phyloP scores from a whole-genome alignment of 2,888 invertebrate genomes.

The Orthonevra nobilis region DNA sequence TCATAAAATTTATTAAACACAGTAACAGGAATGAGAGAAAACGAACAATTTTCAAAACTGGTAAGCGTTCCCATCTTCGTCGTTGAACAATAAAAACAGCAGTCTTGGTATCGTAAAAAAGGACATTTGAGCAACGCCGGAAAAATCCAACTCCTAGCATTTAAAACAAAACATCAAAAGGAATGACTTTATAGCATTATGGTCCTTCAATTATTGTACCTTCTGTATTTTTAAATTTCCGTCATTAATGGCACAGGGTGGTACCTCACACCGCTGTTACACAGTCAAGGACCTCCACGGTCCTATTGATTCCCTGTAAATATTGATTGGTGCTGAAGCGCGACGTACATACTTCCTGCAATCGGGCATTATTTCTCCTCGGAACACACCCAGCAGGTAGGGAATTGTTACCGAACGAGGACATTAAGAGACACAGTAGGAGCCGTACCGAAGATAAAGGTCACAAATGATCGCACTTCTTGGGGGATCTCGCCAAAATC shows the following conservation, averaged over 20 bases:
- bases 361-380: constrained; percentile 76
- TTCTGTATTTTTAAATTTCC: constrained; percentile 80
- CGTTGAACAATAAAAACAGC: constrained; percentile 63
- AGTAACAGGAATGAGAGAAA: constrained; percentile 15
- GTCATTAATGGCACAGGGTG: constrained; percentile 79
- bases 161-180: constrained; percentile 60
- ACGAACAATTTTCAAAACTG: too few species aligned
- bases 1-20: constrained; percentile 70
- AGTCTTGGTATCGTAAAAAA: constrained; percentile 64
- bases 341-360: constrained; percentile 74
- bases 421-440: constrained; percentile 79
- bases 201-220: constrained; percentile 80
- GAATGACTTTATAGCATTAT: constrained; percentile 74
- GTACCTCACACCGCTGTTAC: constrained; percentile 25
- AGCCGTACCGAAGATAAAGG: constrained; percentile 77
- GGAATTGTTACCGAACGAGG: constrained; percentile 66
- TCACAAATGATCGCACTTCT: constrained; percentile 79
- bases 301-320: constrained; percentile 34
- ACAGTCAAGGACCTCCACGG: constrained; percentile 59
- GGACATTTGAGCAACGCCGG: constrained; percentile 47
- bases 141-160: constrained; percentile 41
- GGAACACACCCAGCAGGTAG: constrained; percentile 78
- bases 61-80: constrained; percentile 28
- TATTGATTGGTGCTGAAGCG: constrained; percentile 30
- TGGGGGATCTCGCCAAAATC: constrained; percentile 74